Evolutionary conservation across 2,888 invertebrate genomes (phyloP).

Genomic region (Rhamnusium bicolor): DNA sequence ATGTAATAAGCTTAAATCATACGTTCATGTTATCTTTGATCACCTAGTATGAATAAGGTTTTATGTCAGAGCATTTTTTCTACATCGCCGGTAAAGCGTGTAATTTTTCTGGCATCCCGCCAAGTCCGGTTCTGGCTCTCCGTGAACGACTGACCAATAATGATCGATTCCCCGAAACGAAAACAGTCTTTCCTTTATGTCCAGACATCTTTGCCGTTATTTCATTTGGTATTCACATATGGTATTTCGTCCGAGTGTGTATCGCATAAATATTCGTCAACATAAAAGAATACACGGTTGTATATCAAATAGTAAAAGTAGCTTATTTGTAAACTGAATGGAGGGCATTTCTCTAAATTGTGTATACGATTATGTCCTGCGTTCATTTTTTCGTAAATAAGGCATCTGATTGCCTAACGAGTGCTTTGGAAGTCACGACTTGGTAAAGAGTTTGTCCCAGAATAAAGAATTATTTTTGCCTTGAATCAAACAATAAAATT

Average conservation of each 20-base stretch:
- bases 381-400: constrained; percentile 2
- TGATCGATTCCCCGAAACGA: constrained; percentile 15
- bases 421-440: not conserved
- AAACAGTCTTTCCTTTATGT: constrained; percentile 2
- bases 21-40: too few relatives aligned
- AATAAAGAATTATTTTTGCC: not conserved
- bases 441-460: not conserved
- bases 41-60: too few relatives aligned
- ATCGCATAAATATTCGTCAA: constrained; percentile 49
- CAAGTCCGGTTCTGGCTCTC: not conserved
- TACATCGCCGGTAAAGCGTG: not conserved
- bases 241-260: constrained; percentile 49
- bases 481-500: too few relatives aligned
- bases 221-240: constrained; percentile 55
- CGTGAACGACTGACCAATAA: constrained; percentile 33
- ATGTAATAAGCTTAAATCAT: too few relatives aligned
- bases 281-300: constrained; percentile 38
- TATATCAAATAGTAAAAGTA: constrained; percentile 35
- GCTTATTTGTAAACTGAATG: constrained; percentile 6
- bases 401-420: not conserved
- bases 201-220: constrained; percentile 49
- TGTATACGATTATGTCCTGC: not conserved
- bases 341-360: not conserved
- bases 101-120: constrained; percentile 1
- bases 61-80: not conserved